Conservation (phyloP, 2,797 vertebrate genomes). For the Lateolabrax maculatus region DNA sequence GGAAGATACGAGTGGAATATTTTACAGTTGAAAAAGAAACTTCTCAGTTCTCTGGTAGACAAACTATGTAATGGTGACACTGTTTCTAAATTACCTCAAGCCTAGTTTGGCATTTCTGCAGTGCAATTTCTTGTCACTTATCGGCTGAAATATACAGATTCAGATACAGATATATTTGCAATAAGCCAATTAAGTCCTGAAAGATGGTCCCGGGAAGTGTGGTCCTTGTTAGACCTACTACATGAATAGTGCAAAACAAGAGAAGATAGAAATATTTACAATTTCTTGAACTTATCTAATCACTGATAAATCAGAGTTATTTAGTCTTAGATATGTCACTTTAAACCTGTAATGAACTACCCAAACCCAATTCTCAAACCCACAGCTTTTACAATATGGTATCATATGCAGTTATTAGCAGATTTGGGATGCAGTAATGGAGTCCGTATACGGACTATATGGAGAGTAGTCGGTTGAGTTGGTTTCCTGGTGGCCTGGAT, state of each 20-base stretch:
- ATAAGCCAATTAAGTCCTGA: not conserved
- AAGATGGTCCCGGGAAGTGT: not conserved
- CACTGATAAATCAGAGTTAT: not conserved
- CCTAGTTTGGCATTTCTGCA: not conserved
- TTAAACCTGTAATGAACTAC: too few species aligned
- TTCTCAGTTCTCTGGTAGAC: too few species aligned
- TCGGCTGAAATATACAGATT: not conserved
- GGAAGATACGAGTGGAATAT: not conserved
- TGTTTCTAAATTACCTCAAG: too few species aligned
- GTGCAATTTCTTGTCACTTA: not conserved
- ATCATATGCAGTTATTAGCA: not conserved
- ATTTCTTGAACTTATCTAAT: not conserved
- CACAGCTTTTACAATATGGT: not conserved
- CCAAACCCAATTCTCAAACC: not conserved
- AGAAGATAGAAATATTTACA: not conserved
- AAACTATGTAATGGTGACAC: too few species aligned
- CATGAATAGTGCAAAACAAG: not conserved
- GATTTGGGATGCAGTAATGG: not conserved
- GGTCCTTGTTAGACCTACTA: not conserved
- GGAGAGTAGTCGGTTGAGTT: conserved; percentile 24
- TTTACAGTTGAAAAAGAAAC: too few species aligned
- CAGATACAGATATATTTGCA: not conserved
- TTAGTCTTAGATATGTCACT: not conserved
- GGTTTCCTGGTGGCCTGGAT: conserved; percentile 60
- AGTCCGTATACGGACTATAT: not conserved